These are phyloP conservation scores for Amitus sp. DNA, from an alignment of 2,888 invertebrate genomes.

Conservation along the genomic window DNA sequence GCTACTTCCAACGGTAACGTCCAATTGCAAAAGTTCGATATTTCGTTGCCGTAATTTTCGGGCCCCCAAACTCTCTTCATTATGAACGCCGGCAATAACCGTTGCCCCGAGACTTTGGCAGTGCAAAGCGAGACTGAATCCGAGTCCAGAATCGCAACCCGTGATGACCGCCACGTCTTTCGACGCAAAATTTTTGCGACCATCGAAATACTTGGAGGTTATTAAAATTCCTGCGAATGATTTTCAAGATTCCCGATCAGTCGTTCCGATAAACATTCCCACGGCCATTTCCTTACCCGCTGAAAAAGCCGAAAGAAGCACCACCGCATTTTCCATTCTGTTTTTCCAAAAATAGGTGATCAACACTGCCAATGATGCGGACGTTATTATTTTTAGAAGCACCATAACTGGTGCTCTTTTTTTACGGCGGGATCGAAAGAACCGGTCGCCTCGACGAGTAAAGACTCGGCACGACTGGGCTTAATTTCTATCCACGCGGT, in stretches of 20 bases:
- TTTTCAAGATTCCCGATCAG: neutral
- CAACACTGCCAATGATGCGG: no score
- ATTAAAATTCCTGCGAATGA: neutral
- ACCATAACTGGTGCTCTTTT: no score
- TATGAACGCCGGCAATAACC: constrained; percentile 82
- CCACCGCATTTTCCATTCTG: no score
- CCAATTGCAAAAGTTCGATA: constrained; percentile 70
- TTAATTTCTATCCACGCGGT: no score
- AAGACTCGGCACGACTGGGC: no score
- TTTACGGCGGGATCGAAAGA: no score
- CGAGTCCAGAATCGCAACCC: constrained; percentile 89
- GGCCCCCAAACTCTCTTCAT: constrained; percentile 72
- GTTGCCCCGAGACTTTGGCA: constrained; percentile 71
- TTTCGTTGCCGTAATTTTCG: constrained; percentile 65
- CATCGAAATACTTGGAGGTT: neutral
- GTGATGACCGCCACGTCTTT: constrained; percentile 70
- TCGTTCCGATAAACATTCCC: neutral
- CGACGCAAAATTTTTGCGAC: constrained; percentile 4
- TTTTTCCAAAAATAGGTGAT: no score
- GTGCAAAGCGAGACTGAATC: constrained; percentile 77
- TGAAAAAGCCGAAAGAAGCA: no score
- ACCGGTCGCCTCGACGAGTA: no score
- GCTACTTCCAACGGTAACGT: constrained; percentile 74
- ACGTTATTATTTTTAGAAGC: no score
- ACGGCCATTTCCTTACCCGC: no score